Conservation (phyloP, 1,140 invertebrate genomes). For the Listronotus oregonensis region DNA sequence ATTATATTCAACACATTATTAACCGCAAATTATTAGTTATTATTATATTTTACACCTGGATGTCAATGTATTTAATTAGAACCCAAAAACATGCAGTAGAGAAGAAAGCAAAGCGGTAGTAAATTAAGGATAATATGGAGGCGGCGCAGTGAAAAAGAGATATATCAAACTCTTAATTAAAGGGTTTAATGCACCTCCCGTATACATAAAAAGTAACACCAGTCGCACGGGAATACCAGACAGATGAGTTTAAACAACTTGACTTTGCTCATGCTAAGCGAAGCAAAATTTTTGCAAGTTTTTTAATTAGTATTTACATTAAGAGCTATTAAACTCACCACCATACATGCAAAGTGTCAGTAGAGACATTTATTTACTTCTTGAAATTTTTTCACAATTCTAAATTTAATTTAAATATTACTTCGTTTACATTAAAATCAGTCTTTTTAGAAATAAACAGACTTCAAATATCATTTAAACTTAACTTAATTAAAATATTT, state of each 20-base stretch:
- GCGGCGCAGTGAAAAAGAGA: conserved; percentile 30
- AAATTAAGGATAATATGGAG: conserved; percentile 13
- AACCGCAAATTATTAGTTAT: no score
- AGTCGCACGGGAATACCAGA: conserved; percentile 56
- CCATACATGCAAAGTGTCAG: not conserved
- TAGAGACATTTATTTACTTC: not conserved
- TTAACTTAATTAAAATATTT: no score
- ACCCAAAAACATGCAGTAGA: not conserved
- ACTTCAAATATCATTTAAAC: no score
- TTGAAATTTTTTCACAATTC: not conserved
- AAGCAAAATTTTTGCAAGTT: conserved; percentile 31
- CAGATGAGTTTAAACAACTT: conserved; percentile 54
- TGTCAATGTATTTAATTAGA: not conserved
- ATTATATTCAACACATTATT: no score
- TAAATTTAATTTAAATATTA: no score
- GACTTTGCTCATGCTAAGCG: conserved; percentile 51
- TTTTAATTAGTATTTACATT: not conserved
- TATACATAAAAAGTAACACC: conserved; percentile 34
- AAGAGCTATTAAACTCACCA: not conserved
- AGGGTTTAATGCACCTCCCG: conserved; percentile 39
- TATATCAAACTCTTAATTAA: conserved; percentile 43
- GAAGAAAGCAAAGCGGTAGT: conserved; percentile 13
- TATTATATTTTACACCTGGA: not conserved
- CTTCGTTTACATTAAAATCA: no score
- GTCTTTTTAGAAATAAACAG: no score